Evolutionary conservation across 53 echinoderm and acorn worm species (phyloP), one percentile per base, ranked within the genome.

Genomic region (Zoroaster sp.): DNA sequence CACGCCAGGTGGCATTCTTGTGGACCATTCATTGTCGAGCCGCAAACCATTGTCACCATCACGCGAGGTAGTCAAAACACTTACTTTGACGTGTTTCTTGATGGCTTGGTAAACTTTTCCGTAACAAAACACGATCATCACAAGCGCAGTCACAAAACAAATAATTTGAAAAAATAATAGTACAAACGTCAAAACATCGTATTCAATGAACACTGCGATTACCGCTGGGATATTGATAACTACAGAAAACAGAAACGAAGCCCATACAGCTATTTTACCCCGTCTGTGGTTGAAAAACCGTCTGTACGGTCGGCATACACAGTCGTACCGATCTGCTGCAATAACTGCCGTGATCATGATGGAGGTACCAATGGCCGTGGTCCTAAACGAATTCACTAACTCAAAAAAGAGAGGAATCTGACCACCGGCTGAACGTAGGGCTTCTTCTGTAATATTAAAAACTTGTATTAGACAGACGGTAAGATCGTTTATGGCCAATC

Each of bases 401-500:
- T 0, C 1, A 2, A 37, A 25, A 18, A 12, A 39, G 11, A 0
- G 33, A 3, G 79, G 39, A 3, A 21, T 9, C 3, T 54, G 33
- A 35, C 39, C 54, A 4, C 53, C 35, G 17, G 20, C 65, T 17
- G 55, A 55, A 40, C 3, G 5, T 28, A 79, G 40, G 11, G 21
- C 20, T 11, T 36, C 35, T 3, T 38, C 25, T 2, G 28, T 9
- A 18, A 59, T 63, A 55, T 38, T 55, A 21, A 54, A 23, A 18
- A 35, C 18, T 13, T 54, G 79, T 14, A 79, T 54, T 10, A 55
- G 1, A 11, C 89, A 83, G n/a, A 53, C 76, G 15, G 83, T 46
- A n/a, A 92, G 89, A 42, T 92, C 92, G 2, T 67, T 83, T 54
- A 69, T 30, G 33, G 92, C 89, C 46, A 89, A 85, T 43, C 76